A percentile compares a stretch with the other conserved stretches of the same genome.
Evolutionary conservation across 1,140 invertebrate genomes (phyloP).

Genomic region (Drosophila kanapiae): DNA sequence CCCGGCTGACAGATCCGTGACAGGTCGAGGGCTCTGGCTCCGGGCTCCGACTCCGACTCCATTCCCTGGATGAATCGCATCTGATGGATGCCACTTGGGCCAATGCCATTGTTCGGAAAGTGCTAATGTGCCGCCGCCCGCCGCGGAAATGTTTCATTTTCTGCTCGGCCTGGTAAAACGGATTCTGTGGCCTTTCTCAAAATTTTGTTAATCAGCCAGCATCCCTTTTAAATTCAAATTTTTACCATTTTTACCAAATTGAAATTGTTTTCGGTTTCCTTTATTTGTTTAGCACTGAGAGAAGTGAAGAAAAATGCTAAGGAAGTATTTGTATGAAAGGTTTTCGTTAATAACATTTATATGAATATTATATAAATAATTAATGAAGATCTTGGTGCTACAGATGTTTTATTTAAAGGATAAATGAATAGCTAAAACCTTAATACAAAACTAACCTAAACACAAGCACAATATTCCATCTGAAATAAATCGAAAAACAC

Average conservation of each 20-base stretch:
- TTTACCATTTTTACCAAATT: conserved; percentile 15
- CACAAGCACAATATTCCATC: too few species aligned
- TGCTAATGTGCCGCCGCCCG: conserved; percentile 71
- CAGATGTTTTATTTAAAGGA: background rate
- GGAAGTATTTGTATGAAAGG: background rate
- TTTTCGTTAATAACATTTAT: background rate
- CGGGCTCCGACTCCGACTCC: conserved; percentile 1
- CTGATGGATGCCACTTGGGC: conserved; percentile 78
- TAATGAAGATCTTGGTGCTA: too few species aligned
- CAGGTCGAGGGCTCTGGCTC: conserved; percentile 63
- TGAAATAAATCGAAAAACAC: background rate
- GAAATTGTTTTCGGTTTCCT: conserved; percentile 56
- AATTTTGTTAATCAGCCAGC: conserved; percentile 61
- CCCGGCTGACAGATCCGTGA: conserved; percentile 80
- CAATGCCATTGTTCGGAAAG: conserved; percentile 68
- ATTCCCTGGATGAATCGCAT: conserved; percentile 24
- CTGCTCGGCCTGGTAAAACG: conserved; percentile 60
- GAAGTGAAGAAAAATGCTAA: background rate
- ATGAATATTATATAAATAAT: too few species aligned
- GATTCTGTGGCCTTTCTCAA: conserved; percentile 52
- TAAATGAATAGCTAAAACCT: accelerated
- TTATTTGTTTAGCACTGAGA: conserved; percentile 23
- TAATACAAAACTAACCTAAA: background rate
- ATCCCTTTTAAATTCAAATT: conserved; percentile 39
- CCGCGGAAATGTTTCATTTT: conserved; percentile 81